Conservation (phyloP, 2,888 invertebrate genomes). For the Rhyacophila evoluta region DNA sequence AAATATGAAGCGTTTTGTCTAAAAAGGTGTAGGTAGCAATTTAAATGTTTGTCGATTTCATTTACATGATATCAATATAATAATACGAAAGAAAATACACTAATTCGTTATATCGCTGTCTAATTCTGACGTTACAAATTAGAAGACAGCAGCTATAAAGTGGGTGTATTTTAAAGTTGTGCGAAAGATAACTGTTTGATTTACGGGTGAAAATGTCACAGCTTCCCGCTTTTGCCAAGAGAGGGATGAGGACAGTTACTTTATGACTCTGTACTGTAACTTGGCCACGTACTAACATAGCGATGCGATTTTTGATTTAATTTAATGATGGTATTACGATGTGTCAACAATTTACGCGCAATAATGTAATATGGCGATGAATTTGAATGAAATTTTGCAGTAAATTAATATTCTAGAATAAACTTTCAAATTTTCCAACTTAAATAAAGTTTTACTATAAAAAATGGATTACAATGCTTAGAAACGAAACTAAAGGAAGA, state of each 20-base stretch:
- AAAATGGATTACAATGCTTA: too few species aligned
- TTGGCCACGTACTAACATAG: neutral
- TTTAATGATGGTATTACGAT: neutral
- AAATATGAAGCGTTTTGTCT: too few species aligned
- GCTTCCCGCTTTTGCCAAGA: constrained; percentile 15
- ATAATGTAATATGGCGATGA: neutral
- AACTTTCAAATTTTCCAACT: too few species aligned
- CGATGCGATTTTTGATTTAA: constrained; percentile 1
- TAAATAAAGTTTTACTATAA: too few species aligned
- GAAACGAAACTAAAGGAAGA: too few species aligned
- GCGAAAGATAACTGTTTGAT: constrained; percentile 30
- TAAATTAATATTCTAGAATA: neutral
- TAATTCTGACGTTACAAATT: neutral
- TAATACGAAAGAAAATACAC: neutral
- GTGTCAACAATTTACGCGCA: neutral
- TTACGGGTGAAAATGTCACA: constrained; percentile 36
- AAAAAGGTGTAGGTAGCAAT: too few species aligned
- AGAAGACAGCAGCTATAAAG: neutral
- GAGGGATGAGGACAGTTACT: constrained; percentile 15
- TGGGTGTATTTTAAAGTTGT: neutral
- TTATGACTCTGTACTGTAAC: constrained; percentile 20
- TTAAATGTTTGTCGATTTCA: neutral
- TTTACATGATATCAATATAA: neutral
- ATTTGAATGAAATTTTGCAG: neutral
- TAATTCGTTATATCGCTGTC: neutral